Evolutionary conservation across 2,888 invertebrate genomes (phyloP).

Genomic region (Eupithecia insigniata): DNA sequence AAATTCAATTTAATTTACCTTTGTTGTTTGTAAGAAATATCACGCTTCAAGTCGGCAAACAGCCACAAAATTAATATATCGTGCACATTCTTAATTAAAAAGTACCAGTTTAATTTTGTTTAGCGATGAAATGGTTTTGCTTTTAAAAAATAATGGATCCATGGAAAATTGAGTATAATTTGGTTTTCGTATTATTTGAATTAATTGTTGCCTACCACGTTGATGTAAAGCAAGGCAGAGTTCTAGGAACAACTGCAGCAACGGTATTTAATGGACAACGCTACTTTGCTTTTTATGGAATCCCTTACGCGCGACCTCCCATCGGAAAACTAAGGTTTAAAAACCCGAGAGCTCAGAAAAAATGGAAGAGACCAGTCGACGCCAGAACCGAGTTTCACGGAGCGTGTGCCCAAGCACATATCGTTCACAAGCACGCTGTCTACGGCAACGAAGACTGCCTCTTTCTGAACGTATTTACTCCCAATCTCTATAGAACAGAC

Average conservation of each 20-base stretch:
- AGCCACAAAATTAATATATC: conserved; percentile 5
- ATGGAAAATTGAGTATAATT: conserved; percentile 1
- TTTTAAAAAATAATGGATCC: conserved; percentile 5
- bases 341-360: conserved; percentile 61
- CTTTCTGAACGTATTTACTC: conserved; percentile 88
- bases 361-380: conserved; percentile 83
- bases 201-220: conserved; percentile 47
- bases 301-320: conserved; percentile 74
- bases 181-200: conserved; percentile 5
- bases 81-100: conserved; percentile 25
- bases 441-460: conserved; percentile 86
- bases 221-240: conserved; percentile 62
- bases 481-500: conserved; percentile 63
- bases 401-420: conserved; percentile 86
- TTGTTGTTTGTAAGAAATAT: conserved; percentile 1
- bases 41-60: conserved; percentile 2
- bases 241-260: conserved; percentile 58
- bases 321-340: conserved; percentile 68
- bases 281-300: conserved; percentile 72
- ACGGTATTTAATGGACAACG: conserved; percentile 62
- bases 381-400: conserved; percentile 78
- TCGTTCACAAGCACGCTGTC: conserved; percentile 64
- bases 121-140: conserved; percentile 15
- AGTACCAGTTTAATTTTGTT: conserved; percentile 9
- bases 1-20: conserved; percentile 1